Evolutionary conservation across 2,113 vertebrate species (phyloP), one percentile per base, ranked within the genome.

Genomic region (Fulica atra): DNA sequence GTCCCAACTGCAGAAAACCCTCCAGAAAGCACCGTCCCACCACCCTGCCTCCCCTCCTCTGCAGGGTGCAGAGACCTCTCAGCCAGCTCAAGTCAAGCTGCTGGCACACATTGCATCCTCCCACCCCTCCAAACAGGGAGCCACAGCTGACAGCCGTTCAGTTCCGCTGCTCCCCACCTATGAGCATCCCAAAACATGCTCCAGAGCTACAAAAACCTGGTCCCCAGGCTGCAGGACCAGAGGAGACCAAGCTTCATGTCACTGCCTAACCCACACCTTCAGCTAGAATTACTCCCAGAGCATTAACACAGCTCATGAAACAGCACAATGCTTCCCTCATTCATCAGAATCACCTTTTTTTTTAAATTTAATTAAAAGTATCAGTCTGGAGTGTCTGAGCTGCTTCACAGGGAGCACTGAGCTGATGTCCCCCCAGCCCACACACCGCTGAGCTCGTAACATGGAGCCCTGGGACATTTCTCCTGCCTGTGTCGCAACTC

Each of bases 181-280:
- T 5, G 0, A 53, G 21, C 29, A 0, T 6, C 17, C 31, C 65
- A 59, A 54, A 65, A 13, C 17, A 4, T 4, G 42, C 69, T 53
- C 46, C 19, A 7, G 57, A 65, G 65, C n/a, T 53, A 66, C 81
- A 84, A 51, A 93, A 87, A 8, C 50, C 35, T 10, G 8, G n/a
- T 51, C 36, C 79, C 16, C n/a, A 40, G 19, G 51, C 57, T 31
- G 44, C 31, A 65, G 81, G 54, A 63, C 35, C 1, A 0, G 72
- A 61, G 46, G 12, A 87, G 46, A 73, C 61, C 7, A 29, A 88
- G 48, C 10, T 59, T 33, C 54, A 54, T 21, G 76, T 86, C 28
- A 0, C 17, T 65, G 74, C 59, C 76, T 73, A 72, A 42, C 11
- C 31, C 82, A 46, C 0, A 2, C 86, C 77, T 79, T 64, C 81